Conservation (phyloP, 2,113 vertebrate genomes). For the Delphinus delphis region DNA sequence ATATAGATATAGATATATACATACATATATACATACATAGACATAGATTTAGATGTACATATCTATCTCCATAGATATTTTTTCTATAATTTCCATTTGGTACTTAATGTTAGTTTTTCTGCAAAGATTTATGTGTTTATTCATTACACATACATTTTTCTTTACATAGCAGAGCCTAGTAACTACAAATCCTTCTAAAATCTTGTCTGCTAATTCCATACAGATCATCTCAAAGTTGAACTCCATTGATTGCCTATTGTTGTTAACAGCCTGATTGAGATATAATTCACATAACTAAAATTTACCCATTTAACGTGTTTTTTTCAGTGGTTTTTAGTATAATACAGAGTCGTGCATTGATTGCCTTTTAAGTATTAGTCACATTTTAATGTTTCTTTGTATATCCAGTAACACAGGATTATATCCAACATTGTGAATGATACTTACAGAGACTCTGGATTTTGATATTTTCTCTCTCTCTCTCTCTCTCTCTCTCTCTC, state of each 20-base stretch:
- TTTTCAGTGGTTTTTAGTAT: not conserved
- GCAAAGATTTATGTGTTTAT: not conserved
- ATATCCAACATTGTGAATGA: not conserved
- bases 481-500: not conserved
- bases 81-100: not conserved
- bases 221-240: not conserved
- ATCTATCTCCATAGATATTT: not conserved
- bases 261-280: not conserved
- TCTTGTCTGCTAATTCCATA: not conserved
- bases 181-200: not conserved
- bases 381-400: conserved; percentile 30
- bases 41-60: not conserved
- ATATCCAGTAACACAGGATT: not conserved
- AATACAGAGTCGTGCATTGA: not conserved
- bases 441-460: not conserved
- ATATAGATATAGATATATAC: not conserved
- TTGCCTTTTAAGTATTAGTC: not conserved
- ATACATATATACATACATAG: not conserved
- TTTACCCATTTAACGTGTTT: not conserved
- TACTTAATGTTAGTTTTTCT: conserved; percentile 5
- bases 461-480: not conserved
- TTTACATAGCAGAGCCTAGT: not conserved
- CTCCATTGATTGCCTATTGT: not conserved
- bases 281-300: not conserved
- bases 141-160: not conserved